Base-by-base conservation (phyloP, 2,888 invertebrate species). In the Anticlea derivata region DNA sequence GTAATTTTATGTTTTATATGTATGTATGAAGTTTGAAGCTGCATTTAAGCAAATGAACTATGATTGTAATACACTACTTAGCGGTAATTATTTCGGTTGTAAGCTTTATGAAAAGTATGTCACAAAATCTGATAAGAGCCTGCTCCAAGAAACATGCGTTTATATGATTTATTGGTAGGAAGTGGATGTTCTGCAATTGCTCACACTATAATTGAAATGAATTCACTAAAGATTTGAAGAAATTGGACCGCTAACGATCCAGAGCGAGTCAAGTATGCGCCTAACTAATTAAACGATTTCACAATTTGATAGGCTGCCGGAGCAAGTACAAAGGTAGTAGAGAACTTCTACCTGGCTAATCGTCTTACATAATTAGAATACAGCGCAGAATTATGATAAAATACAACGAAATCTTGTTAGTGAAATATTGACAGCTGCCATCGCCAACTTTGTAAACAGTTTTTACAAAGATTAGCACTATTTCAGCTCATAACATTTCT, bases 341-440 rank as follows among this genome's bases (percentile, higher is more conserved):
- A 10, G 7, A 3, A 26, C 7, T 30, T 38, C 12, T 23, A 22
- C 43, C 12, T 24, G 2, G 10, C 44, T 38, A 56, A 56, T 52
- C 50, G 10, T 17, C 52, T 65, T 62, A 61, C 51, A 55, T 63
- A 63, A 62, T 52, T 47, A 31, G 5, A 52, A 45, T 61, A 50
- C 44, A 65, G 29, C 30, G 11, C 33, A 54, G 44, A 62, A 62
- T 59, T 61, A 54, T 34, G 33, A 31, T 56, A 62, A 70, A 65
- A 68, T 66, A 66, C 50, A 55, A 34, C 43, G 58, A 68, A 70
- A 73, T 75, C 66, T 67, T 70, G 62, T 51, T 56, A 57, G 39
- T 45, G 41, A 46, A 52, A 45, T 50, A 44, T 7, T 62, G 62
- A 62, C 62, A 62, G 62, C 60, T 62, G 62, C 62, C 62, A 56